phyloP scores from a whole-genome alignment of 2,888 invertebrate species.

The Dolichopus griseipennis region DNA sequence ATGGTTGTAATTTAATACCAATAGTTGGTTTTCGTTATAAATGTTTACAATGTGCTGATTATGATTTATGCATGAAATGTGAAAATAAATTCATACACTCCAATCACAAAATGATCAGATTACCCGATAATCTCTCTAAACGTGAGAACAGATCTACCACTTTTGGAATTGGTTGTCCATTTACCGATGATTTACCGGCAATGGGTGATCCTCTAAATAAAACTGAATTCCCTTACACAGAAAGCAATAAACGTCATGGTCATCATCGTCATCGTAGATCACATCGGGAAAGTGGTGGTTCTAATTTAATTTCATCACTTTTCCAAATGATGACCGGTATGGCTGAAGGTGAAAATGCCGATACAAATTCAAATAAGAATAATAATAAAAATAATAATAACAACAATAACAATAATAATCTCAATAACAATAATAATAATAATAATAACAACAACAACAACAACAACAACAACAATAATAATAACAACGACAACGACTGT shows the following conservation, averaged over 20 bases:
- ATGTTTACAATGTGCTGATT: constrained; percentile 71
- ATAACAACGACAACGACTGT: not conserved
- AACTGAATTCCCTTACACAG: too few species aligned
- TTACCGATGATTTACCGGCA: not conserved
- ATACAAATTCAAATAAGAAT: constrained; percentile 14
- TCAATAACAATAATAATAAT: constrained; percentile 12
- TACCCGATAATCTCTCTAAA: constrained; percentile 39
- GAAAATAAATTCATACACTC: constrained; percentile 59
- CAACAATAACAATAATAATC: constrained; percentile 16
- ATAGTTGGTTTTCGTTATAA: constrained; percentile 77
- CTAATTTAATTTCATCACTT: constrained; percentile 27
- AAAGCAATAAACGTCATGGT: not conserved
- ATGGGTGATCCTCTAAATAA: not conserved
- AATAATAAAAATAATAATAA: constrained; percentile 21
- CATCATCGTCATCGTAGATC: not conserved
- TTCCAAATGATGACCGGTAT: constrained; percentile 34
- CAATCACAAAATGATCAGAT: constrained; percentile 71
- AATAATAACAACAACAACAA: not conserved
- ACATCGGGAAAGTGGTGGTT: constrained; percentile 13
- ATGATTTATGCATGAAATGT: constrained; percentile 69
- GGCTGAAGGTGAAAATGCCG: constrained; percentile 27
- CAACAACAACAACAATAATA: constrained; percentile 6
- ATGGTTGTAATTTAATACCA: constrained; percentile 53
- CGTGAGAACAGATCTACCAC: not conserved
- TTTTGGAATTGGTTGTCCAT: not conserved